phyloP scores from a whole-genome alignment of 2,888 invertebrate species.

The Agrochola circellaris region DNA sequence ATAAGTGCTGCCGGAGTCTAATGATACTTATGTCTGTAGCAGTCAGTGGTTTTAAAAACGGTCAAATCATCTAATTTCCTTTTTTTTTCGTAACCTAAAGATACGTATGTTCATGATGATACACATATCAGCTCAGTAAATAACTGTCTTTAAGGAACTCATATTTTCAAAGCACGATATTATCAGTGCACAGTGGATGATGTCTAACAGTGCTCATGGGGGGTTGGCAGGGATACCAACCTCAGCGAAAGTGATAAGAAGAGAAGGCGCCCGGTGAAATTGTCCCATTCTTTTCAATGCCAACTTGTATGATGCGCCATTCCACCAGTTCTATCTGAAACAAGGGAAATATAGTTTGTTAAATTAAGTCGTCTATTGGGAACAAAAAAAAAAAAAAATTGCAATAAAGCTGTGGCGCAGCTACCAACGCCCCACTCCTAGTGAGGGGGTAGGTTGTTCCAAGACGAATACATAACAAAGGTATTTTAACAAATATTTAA shows the following conservation, averaged over 20 bases:
- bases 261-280: conserved; percentile 85
- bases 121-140: background rate
- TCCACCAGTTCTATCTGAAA: conserved; percentile 70
- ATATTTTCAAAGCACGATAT: background rate
- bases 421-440: no score
- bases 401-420: no score
- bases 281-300: conserved; percentile 83
- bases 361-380: no score
- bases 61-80: background rate
- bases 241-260: conserved; percentile 76
- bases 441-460: no score
- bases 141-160: background rate
- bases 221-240: conserved; percentile 51
- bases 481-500: no score
- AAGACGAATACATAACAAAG: no score
- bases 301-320: conserved; percentile 55
- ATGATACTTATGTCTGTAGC: no score
- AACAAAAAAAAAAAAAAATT: no score
- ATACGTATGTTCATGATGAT: background rate
- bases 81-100: background rate
- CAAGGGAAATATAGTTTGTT: conserved; percentile 49
- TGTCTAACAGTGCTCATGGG: background rate
- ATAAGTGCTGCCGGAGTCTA: background rate
- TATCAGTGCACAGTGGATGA: background rate
- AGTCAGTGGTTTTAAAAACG: background rate